Conservation (phyloP, 2,888 invertebrate genomes). For the Teleogryllus oceanicus region DNA sequence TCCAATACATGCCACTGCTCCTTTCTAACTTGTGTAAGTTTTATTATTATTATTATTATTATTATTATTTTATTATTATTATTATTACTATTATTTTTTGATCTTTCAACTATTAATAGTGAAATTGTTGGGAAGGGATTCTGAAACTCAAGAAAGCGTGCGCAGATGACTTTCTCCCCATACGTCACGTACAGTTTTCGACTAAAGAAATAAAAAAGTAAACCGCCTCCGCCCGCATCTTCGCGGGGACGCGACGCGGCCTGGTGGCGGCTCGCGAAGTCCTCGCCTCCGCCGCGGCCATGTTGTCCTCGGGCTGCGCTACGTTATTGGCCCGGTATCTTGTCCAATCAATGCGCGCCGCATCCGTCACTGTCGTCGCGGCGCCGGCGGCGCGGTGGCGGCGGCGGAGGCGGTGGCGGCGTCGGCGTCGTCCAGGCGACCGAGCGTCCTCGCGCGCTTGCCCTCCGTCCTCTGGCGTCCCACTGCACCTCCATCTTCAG, state of each 20-base stretch:
- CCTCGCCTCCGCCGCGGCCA: slow-evolving; percentile 31
- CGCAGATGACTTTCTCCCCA: too few relatives aligned
- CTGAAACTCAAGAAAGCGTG: too few relatives aligned
- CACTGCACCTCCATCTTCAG: not conserved
- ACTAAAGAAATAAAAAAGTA: too few relatives aligned
- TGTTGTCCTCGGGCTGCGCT: slow-evolving; percentile 33
- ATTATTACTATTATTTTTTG: too few relatives aligned
- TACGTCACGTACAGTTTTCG: too few relatives aligned
- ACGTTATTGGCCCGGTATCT: slow-evolving; percentile 30
- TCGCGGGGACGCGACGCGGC: not conserved
- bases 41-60: too few relatives aligned
- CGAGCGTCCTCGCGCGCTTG: not conserved
- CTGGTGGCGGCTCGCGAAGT: not conserved
- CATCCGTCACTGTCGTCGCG: slow-evolving; percentile 50
- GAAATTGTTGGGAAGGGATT: too few relatives aligned
- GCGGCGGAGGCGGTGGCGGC: slow-evolving; percentile 49
- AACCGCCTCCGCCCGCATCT: not conserved
- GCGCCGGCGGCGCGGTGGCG: slow-evolving; percentile 43
- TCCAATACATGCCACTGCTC: too few relatives aligned
- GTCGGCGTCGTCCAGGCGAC: slow-evolving; percentile 48
- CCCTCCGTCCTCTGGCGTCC: not conserved
- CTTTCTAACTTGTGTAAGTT: too few relatives aligned
- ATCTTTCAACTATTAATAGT: too few relatives aligned
- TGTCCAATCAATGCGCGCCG: slow-evolving; percentile 50
- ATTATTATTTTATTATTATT: too few relatives aligned